Percentiles rank a stretch among this genome's conserved stretches.
Evolutionary conservation across 2,888 invertebrate species (phyloP).

Genomic region (Phytoseiulus persimilis): DNA sequence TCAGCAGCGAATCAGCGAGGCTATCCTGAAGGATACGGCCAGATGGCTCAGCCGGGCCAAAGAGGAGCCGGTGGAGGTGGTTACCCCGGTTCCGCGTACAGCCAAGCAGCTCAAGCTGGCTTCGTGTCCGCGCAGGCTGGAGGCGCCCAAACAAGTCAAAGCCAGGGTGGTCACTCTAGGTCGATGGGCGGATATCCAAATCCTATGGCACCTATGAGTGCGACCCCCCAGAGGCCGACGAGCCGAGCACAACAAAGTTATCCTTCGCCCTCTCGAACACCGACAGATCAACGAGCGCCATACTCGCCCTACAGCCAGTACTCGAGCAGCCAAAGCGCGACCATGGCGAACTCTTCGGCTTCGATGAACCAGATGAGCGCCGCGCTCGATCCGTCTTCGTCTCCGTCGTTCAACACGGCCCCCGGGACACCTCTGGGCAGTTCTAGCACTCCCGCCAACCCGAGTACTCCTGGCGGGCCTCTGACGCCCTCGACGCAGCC

Average conservation of each 20-base stretch:
- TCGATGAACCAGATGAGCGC: slow-evolving; percentile 21
- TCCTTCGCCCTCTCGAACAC: slow-evolving; percentile 27
- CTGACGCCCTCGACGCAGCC: slow-evolving; percentile 32
- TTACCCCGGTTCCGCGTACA: slow-evolving; percentile 22
- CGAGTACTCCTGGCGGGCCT: slow-evolving; percentile 18
- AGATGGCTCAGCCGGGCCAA: slow-evolving; percentile 26
- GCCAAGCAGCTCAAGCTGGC: slow-evolving; percentile 10
- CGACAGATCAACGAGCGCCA: slow-evolving; percentile 33
- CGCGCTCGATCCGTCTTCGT: slow-evolving; percentile 10
- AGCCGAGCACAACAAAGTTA: slow-evolving; percentile 34
- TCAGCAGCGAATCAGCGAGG: slow-evolving; percentile 14
- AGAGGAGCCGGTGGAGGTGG: slow-evolving; percentile 10
- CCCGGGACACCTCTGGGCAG: slow-evolving; percentile 31
- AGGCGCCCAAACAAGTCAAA: slow-evolving; percentile 9
- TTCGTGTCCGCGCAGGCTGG: slow-evolving; percentile 19
- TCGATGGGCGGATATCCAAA: slow-evolving; percentile 31
- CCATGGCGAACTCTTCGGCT: slow-evolving; percentile 22
- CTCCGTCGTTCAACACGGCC: slow-evolving; percentile 27
- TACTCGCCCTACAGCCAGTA: slow-evolving; percentile 34
- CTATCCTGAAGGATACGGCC: slow-evolving; percentile 33
- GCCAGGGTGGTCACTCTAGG: slow-evolving; percentile 36
- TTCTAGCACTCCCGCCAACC: slow-evolving; percentile 30
- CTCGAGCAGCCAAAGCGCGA: background rate
- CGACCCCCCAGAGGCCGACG: slow-evolving; percentile 30
- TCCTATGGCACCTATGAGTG: slow-evolving; percentile 38